These are phyloP conservation scores for Trachelus stipa DNA, from an alignment of 2,888 invertebrate genomes.

Conservation along the genomic window DNA sequence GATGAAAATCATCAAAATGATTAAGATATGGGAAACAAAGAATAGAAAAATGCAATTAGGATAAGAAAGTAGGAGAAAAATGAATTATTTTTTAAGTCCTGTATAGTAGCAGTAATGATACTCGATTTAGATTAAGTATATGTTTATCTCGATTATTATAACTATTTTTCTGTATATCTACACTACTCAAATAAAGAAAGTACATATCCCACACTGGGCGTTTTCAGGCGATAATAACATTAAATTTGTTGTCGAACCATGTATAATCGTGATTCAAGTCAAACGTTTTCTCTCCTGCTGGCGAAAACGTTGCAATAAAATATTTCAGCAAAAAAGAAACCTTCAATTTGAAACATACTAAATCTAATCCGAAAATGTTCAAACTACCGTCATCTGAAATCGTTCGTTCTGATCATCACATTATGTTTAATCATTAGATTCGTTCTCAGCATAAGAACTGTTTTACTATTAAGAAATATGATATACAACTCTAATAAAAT, in stretches of 20 bases:
- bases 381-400: not conserved
- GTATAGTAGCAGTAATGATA: not conserved
- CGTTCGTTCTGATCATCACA: not conserved
- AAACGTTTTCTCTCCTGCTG: no score
- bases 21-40: not conserved
- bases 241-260: not conserved
- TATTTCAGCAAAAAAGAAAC: not conserved
- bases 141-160: not conserved
- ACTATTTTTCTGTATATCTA: not conserved
- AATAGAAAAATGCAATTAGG: not conserved
- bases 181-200: not conserved
- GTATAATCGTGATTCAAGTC: not conserved
- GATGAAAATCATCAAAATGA: constrained; percentile 21
- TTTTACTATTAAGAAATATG: not conserved
- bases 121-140: not conserved
- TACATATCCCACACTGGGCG: not conserved
- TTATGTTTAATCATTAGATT: not conserved
- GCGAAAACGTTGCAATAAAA: not conserved
- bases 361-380: not conserved
- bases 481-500: not conserved
- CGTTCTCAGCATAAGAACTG: not conserved
- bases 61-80: not conserved
- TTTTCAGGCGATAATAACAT: not conserved
- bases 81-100: not conserved
- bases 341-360: not conserved